Conservation (phyloP, 2,113 vertebrate genomes). For the Nansenia antarctica region DNA sequence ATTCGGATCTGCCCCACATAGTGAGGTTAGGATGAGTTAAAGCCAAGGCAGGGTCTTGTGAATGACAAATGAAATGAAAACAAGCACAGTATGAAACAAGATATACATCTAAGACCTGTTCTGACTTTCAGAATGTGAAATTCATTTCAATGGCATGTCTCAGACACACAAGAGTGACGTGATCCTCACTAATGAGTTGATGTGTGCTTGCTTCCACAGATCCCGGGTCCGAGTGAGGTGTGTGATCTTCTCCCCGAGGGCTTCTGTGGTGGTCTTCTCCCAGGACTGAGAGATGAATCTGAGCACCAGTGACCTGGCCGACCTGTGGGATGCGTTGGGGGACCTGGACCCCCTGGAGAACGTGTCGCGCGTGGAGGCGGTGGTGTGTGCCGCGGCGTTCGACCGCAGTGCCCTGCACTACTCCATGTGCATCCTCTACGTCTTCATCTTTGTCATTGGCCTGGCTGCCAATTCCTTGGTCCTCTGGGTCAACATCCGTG, state of each 20-base stretch:
- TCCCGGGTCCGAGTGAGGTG: slow-evolving; percentile 20
- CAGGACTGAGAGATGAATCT: slow-evolving; percentile 67
- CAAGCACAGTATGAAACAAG: neutral
- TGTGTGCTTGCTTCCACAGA: slow-evolving; percentile 49
- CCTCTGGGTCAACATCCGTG: slow-evolving; percentile 91
- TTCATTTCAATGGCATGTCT: neutral
- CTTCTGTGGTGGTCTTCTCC: slow-evolving; percentile 23
- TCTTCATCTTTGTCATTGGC: slow-evolving; percentile 91
- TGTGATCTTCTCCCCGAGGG: slow-evolving; percentile 29
- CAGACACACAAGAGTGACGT: neutral
- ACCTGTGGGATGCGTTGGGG: slow-evolving; percentile 72
- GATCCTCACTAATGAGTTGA: slow-evolving; percentile 23
- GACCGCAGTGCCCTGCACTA: slow-evolving; percentile 82
- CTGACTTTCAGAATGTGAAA: neutral
- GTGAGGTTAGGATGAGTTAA: neutral
- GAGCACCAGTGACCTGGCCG: slow-evolving; percentile 68
- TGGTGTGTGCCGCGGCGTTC: slow-evolving; percentile 75
- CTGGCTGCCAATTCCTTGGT: slow-evolving; percentile 89
- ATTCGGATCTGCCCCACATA: slow-evolving; percentile 15
- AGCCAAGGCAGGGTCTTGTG: neutral
- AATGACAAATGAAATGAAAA: neutral
- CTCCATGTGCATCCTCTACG: slow-evolving; percentile 86
- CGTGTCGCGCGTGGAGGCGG: slow-evolving; percentile 75
- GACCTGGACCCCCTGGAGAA: slow-evolving; percentile 77
- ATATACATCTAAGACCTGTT: neutral